phyloP scores from a whole-genome alignment of 2,888 invertebrate species.

The Deilephila elpenor region DNA sequence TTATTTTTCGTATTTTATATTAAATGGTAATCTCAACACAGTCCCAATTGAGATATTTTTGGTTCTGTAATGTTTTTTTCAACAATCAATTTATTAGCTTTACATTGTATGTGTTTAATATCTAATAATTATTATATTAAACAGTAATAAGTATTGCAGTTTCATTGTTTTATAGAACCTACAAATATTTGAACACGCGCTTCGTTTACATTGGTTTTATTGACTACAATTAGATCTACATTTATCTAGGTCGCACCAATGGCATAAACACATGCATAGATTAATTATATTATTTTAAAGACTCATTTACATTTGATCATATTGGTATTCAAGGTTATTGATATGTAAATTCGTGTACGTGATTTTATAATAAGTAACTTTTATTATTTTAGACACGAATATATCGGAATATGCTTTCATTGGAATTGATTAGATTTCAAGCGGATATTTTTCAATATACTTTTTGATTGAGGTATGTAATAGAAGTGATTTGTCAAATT shows the following conservation, averaged over 20 bases:
- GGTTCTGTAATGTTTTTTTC: too few species aligned
- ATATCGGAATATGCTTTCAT: neutral
- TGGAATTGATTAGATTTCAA: neutral
- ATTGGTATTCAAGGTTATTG: neutral
- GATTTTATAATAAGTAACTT: neutral
- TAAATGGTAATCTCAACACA: too few species aligned
- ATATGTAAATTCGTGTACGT: neutral
- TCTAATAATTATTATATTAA: too few species aligned
- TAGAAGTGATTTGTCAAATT: neutral
- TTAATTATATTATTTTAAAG: neutral
- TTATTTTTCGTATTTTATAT: too few species aligned
- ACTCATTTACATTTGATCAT: neutral
- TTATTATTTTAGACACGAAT: neutral
- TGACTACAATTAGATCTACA: neutral
- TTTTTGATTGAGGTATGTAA: too few species aligned
- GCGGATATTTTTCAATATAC: too few species aligned
- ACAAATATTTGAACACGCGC: neutral
- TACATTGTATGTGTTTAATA: too few species aligned
- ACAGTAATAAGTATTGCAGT: too few species aligned
- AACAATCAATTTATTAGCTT: too few species aligned
- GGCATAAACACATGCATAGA: neutral
- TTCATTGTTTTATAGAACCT: too few species aligned
- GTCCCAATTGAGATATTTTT: too few species aligned
- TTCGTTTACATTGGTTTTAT: neutral
- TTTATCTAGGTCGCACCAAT: slow-evolving; percentile 4